These are phyloP conservation scores for Drosophila rhopaloa DNA, from an alignment of 1,140 invertebrate species.

Conservation along the genomic window DNA sequence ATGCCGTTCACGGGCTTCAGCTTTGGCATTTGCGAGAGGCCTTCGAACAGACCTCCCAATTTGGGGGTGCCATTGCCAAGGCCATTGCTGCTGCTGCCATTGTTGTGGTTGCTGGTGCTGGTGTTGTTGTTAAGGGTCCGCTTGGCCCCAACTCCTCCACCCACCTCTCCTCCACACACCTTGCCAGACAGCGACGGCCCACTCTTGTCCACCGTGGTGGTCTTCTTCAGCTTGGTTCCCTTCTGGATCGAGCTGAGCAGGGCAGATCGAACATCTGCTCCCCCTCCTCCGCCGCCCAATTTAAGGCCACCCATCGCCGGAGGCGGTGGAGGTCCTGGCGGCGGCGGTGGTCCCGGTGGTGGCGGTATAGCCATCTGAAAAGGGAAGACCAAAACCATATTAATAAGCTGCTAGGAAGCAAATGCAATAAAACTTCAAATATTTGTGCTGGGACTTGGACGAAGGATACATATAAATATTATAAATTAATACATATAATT, in stretches of 20 bases:
- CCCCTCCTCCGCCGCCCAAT: conserved; percentile 78
- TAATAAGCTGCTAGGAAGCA: neutral
- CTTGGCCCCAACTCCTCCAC: conserved; percentile 73
- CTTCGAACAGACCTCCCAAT: conserved; percentile 92
- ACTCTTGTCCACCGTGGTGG: conserved; percentile 95
- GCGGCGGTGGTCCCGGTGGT: conserved; percentile 87
- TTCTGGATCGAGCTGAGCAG: conserved; percentile 93
- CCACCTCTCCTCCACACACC: conserved; percentile 34
- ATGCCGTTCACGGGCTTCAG: conserved; percentile 90
- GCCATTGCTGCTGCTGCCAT: conserved; percentile 50
- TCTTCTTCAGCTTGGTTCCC: conserved; percentile 93
- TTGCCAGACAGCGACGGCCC: conserved; percentile 89
- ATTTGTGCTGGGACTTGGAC: too few relatives aligned
- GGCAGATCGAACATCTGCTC: conserved; percentile 87
- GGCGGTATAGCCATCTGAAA: conserved; percentile 86
- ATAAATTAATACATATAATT: too few relatives aligned
- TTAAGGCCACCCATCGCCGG: conserved; percentile 85
- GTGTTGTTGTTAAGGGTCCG: conserved; percentile 64
- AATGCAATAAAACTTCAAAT: too few relatives aligned
- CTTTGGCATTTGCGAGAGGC: conserved; percentile 91
- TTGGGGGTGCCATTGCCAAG: conserved; percentile 85
- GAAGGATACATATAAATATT: too few relatives aligned
- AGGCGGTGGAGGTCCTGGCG: conserved; percentile 87
- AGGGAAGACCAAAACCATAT: neutral
- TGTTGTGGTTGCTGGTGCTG: conserved; percentile 64